These are phyloP conservation scores for Luperina nickerlii DNA, from an alignment of 2,888 invertebrate genomes.

Conservation along the genomic window DNA sequence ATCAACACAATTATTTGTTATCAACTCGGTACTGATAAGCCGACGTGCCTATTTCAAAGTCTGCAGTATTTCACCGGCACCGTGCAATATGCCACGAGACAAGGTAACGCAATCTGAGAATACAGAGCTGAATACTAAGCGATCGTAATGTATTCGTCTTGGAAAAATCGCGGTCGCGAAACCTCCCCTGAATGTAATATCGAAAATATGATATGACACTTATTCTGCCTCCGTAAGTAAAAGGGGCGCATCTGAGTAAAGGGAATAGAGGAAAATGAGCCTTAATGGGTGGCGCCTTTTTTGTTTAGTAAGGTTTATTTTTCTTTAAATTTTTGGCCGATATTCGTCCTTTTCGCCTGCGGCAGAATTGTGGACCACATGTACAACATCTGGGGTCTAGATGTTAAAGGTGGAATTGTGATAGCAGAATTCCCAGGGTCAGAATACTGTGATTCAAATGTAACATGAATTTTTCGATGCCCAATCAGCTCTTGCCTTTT, in stretches of 20 bases:
- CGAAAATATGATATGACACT: constrained; percentile 68
- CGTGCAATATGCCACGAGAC: constrained; percentile 84
- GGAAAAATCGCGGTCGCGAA: constrained; percentile 79
- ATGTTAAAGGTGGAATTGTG: background rate
- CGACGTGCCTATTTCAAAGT: constrained; percentile 51
- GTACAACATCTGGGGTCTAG: constrained; percentile 38
- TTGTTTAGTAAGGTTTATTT: too few relatives aligned
- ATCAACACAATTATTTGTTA: constrained; percentile 16
- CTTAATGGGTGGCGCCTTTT: too few relatives aligned
- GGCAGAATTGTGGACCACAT: constrained; percentile 52
- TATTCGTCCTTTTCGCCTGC: too few relatives aligned
- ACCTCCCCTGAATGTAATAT: constrained; percentile 72
- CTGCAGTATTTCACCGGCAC: constrained; percentile 59
- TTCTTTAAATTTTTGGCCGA: too few relatives aligned
- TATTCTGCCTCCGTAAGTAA: constrained; percentile 1
- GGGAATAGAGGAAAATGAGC: too few relatives aligned
- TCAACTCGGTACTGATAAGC: constrained; percentile 37
- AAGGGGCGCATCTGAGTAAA: too few relatives aligned
- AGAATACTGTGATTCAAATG: background rate
- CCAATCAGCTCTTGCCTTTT: too few relatives aligned
- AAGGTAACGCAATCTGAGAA: constrained; percentile 85
- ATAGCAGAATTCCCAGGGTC: background rate
- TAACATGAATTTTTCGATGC: too few relatives aligned
- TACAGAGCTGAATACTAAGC: constrained; percentile 81
- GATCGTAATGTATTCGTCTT: constrained; percentile 81